Conservation (phyloP, 92 coral and sea anemone species). For the Epizoanthus fatuus region DNA sequence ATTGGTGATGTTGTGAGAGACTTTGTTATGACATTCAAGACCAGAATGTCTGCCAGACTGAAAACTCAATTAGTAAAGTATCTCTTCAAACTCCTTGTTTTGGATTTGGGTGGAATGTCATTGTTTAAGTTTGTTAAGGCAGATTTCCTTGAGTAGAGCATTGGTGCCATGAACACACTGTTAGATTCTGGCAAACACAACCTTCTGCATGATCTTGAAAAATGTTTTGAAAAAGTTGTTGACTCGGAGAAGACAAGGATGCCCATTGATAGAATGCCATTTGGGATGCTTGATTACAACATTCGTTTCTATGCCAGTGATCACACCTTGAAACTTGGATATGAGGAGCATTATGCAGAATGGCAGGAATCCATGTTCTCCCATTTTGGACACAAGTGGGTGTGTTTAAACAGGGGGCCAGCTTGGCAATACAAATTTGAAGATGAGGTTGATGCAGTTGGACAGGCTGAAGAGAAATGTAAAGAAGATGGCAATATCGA, state of each 20-base stretch:
- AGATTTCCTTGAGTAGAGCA: slow-evolving; percentile 24
- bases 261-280: slow-evolving; percentile 78
- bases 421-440: slow-evolving; percentile 70
- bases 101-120: neutral
- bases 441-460: neutral
- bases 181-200: slow-evolving; percentile 46
- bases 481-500: too few species aligned
- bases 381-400: slow-evolving; percentile 80
- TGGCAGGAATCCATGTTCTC: slow-evolving; percentile 77
- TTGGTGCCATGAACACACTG: slow-evolving; percentile 37
- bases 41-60: slow-evolving; percentile 19
- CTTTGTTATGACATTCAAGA: neutral
- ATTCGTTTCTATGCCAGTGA: slow-evolving; percentile 56
- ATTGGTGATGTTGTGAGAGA: slow-evolving; percentile 26
- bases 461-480: too few species aligned
- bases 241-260: slow-evolving; percentile 40
- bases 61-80: too few species aligned
- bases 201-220: slow-evolving; percentile 34
- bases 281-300: slow-evolving; percentile 68
- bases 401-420: slow-evolving; percentile 71
- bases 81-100: neutral
- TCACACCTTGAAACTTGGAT: slow-evolving; percentile 52
- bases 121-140: slow-evolving; percentile 31
- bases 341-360: slow-evolving; percentile 62
- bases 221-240: slow-evolving; percentile 48